Evolutionary conservation across 1,140 invertebrate genomes (phyloP).

Genomic region (Probaryconus sp.): DNA sequence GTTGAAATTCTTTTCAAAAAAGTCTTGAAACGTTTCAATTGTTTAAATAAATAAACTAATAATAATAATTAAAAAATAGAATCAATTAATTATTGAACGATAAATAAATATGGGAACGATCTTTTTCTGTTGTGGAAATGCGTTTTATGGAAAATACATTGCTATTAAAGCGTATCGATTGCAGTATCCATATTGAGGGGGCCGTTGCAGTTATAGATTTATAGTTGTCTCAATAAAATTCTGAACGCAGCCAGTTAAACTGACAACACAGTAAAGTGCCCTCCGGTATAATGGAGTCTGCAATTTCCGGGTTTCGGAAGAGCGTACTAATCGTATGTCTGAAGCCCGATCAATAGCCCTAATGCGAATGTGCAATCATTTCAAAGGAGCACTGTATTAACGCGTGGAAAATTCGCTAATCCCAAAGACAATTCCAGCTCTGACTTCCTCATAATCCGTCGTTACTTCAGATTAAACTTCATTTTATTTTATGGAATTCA

Average conservation of each 20-base stretch:
- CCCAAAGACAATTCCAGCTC: slow-evolving; percentile 38
- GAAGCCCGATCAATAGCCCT: slow-evolving; percentile 55
- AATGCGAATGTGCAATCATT: slow-evolving; percentile 52
- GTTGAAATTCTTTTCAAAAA: no score
- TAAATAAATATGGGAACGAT: no score
- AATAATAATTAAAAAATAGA: no score
- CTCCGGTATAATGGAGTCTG: slow-evolving; percentile 56
- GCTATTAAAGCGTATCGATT: no score
- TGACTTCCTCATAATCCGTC: slow-evolving; percentile 3
- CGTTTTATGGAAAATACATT: no score
- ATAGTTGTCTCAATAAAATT: slow-evolving; percentile 59
- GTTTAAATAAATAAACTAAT: no score
- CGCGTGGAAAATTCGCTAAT: slow-evolving; percentile 37
- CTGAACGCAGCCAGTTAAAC: slow-evolving; percentile 59
- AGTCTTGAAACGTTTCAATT: no score
- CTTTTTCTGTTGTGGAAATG: no score
- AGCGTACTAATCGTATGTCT: slow-evolving; percentile 60
- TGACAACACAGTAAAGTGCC: slow-evolving; percentile 48
- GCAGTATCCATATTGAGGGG: slow-evolving; percentile 1
- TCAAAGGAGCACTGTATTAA: slow-evolving; percentile 51
- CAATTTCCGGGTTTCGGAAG: slow-evolving; percentile 62
- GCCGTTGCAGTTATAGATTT: slow-evolving; percentile 13
- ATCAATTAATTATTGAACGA: no score
- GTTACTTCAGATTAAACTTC: background rate
- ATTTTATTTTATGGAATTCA: slow-evolving; percentile 11